Base-by-base conservation (phyloP, 92 coral and sea anemone genomes). In the Chrysogorgia sp. region DNA sequence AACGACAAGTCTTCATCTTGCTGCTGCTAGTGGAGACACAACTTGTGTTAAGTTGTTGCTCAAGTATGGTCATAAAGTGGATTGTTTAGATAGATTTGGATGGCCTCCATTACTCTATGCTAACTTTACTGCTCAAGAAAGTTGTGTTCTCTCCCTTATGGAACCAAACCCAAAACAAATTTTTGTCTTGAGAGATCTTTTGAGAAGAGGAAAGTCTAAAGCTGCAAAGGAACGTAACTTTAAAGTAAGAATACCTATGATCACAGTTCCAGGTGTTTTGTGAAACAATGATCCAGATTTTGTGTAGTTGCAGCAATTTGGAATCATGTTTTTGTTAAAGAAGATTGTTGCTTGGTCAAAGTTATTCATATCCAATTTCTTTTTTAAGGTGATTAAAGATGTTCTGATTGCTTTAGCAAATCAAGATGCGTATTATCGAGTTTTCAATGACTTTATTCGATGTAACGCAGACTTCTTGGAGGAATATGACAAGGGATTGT, bases 71-170 rank as follows among this genome's bases (percentile, higher is more conserved):
- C 98, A 93, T 45, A 79, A 83, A 75, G 96, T 93, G 52, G 98
- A 93, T 82, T 91, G 97, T 57, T 80, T 93, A 2, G 98, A 93
- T 86, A 85, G 74, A 30, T 91, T 65, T 83, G 98, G 98, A 1
- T 93, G 98, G 98, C 98, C 98, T 5, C 98, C 98, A 20, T 82
- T 93, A 13, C 88, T 93, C 8, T 93, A 93, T 85, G 98, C 98
- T 0, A 92, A 93, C 86, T 93, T 93, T 57, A 85, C 92, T 33
- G 98, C 98, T 2, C 96, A 91, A 10, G 98, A 93, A 71, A 90
- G 91, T 72, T 93, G 98, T 82, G 98, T 93, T 17, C 58, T 93
- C 24, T 90, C 98, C 2, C 81, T 93, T 24, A 93, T 93, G 98
- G 90, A 91, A 28, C 97, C 98, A 33, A 93, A 93, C 65, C 98